Percentiles rank a stretch among this genome's conserved stretches.
Conservation (phyloP, 2,888 invertebrate genomes). For the Stenotaenia linearis region DNA sequence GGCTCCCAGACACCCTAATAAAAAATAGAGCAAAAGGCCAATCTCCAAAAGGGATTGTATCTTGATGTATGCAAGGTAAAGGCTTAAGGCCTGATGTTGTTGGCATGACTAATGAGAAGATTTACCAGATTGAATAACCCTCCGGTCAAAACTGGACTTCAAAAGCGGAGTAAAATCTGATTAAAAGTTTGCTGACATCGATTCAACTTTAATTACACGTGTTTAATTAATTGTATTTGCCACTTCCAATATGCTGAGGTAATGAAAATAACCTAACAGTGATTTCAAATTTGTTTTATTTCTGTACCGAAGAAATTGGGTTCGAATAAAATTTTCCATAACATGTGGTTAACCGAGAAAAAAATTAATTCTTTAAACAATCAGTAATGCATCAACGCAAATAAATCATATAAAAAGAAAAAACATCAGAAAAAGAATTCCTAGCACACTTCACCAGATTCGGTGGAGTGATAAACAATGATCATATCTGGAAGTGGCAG, state of each 20-base stretch:
- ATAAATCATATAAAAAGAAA: background rate
- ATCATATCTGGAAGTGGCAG: background rate
- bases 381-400: too few species aligned
- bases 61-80: slow-evolving; percentile 17
- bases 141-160: background rate
- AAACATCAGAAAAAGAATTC: background rate
- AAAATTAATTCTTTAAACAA: background rate
- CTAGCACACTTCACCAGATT: background rate
- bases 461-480: slow-evolving; percentile 9
- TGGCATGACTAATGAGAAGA: slow-evolving; percentile 24
- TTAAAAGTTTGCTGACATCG: slow-evolving; percentile 8
- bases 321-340: too few species aligned
- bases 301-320: too few species aligned
- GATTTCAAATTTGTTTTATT: background rate
- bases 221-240: too few species aligned
- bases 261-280: background rate
- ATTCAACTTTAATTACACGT: background rate
- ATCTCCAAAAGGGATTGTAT: background rate
- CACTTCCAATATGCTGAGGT: background rate
- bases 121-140: slow-evolving; percentile 14
- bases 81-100: slow-evolving; percentile 15
- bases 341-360: background rate
- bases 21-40: background rate
- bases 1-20: background rate
- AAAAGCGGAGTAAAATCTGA: background rate